Percentiles rank a stretch among this genome's conserved stretches.
Evolutionary conservation across 2,888 invertebrate species (phyloP).

Genomic region (Platypus cylindrus): DNA sequence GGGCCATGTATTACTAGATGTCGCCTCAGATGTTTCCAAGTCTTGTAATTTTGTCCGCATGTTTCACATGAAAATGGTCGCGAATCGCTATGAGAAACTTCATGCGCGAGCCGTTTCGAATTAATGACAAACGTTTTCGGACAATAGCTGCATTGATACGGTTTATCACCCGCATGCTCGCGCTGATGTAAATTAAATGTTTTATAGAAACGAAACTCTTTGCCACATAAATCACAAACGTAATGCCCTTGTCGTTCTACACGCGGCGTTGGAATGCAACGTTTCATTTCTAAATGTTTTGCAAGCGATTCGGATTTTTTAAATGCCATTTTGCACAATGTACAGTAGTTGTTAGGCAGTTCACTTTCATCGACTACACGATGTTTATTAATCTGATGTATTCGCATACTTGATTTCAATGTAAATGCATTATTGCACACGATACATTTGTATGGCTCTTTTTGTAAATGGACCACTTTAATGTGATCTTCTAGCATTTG

Average conservation of each 20-base stretch:
- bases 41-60: constrained; percentile 31
- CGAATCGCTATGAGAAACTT: constrained; percentile 37
- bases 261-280: constrained; percentile 12
- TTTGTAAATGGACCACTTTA: constrained; percentile 15
- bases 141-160: constrained; percentile 42
- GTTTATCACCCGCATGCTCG: constrained; percentile 41
- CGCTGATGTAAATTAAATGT: constrained; percentile 23
- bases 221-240: constrained; percentile 24
- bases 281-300: constrained; percentile 14
- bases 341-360: constrained; percentile 12
- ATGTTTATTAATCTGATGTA: constrained; percentile 16
- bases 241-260: constrained; percentile 31
- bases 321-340: constrained; percentile 12
- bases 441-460: constrained; percentile 38
- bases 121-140: constrained; percentile 39
- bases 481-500: constrained; percentile 16
- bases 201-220: constrained; percentile 16
- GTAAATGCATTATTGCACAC: constrained; percentile 30
- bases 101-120: constrained; percentile 12
- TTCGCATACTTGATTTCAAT: constrained; percentile 20
- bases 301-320: constrained; percentile 9
- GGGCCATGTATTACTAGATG: constrained; percentile 11
- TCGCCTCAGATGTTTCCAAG: constrained; percentile 14
- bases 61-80: constrained; percentile 40
- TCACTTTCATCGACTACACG: constrained; percentile 13